Conservation (phyloP, 2,888 invertebrate species). For the Oxyscelio sp. region DNA sequence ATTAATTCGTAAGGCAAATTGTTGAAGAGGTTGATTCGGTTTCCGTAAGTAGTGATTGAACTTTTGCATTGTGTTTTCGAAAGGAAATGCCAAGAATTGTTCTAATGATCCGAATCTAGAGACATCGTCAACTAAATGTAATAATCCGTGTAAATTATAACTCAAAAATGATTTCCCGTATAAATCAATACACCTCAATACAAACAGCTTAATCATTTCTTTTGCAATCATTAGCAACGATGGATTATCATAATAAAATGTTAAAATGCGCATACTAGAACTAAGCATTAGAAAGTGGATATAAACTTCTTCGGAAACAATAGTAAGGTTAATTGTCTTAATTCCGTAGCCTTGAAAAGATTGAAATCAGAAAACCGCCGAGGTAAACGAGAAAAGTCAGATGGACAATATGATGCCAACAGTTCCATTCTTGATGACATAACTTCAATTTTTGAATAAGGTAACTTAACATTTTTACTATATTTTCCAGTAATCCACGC, state of each 20-base stretch:
- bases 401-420: constrained; percentile 17
- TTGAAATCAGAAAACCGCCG: constrained; percentile 62
- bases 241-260: background rate
- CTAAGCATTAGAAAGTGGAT: constrained; percentile 76
- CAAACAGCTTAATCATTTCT: constrained; percentile 30
- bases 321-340: constrained; percentile 77
- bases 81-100: constrained; percentile 61
- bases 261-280: constrained; percentile 61
- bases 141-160: constrained; percentile 64
- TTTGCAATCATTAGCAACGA: constrained; percentile 7
- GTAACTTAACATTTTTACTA: too few relatives aligned
- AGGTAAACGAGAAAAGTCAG: constrained; percentile 77
- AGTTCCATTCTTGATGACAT: too few relatives aligned
- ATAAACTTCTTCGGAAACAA: constrained; percentile 69
- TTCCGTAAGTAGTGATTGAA: constrained; percentile 46
- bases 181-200: constrained; percentile 13
- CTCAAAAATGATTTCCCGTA: constrained; percentile 51
- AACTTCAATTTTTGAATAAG: too few relatives aligned
- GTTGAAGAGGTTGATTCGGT: constrained; percentile 44
- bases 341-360: constrained; percentile 78
- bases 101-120: constrained; percentile 48
- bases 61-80: constrained; percentile 58
- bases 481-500: background rate
- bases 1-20: constrained; percentile 12
- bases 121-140: constrained; percentile 62